A percentile compares a stretch with the other conserved stretches of the same genome.
Evolutionary conservation across 2,797 vertebrate species (phyloP).

Genomic region (Streptopelia turtur): DNA sequence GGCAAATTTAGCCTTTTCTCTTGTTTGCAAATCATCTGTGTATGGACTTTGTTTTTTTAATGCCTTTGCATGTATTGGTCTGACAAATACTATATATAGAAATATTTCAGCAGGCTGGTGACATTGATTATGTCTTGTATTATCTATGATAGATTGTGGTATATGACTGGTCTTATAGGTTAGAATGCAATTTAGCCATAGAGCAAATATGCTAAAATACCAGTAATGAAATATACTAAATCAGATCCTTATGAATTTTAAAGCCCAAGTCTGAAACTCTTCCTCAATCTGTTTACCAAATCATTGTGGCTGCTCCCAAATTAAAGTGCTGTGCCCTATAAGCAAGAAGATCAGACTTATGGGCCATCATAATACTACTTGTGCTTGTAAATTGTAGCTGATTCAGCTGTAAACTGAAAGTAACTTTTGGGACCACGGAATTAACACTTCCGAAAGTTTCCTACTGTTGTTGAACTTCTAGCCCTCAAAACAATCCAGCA

Average conservation of each 20-base stretch:
- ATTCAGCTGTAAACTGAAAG: constrained; percentile 32
- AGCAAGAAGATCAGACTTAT: constrained; percentile 14
- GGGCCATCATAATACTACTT: constrained; percentile 16
- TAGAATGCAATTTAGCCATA: constrained; percentile 15
- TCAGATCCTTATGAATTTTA: constrained; percentile 59
- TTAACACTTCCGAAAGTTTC: constrained; percentile 10
- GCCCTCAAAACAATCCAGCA: not conserved
- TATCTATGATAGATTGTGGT: not conserved
- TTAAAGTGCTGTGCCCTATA: constrained; percentile 29
- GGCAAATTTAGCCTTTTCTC: constrained; percentile 65
- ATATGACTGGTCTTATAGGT: not conserved
- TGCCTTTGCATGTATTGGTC: constrained; percentile 11
- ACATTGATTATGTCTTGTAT: not conserved
- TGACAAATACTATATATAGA: constrained; percentile 46
- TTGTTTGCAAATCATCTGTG: constrained; percentile 46
- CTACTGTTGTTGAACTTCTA: not conserved
- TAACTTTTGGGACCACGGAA: not conserved
- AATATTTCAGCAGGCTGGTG: not conserved
- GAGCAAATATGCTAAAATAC: constrained; percentile 32
- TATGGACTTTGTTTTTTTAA: constrained; percentile 28
- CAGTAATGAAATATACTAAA: constrained; percentile 23
- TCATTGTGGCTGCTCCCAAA: not conserved
- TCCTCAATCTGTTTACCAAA: constrained; percentile 46
- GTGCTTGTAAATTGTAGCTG: constrained; percentile 11
- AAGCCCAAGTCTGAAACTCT: constrained; percentile 30